Evolutionary conservation across 2,113 vertebrate genomes (phyloP), one percentile per base, ranked within the genome.

Genomic region (Riparia riparia): DNA sequence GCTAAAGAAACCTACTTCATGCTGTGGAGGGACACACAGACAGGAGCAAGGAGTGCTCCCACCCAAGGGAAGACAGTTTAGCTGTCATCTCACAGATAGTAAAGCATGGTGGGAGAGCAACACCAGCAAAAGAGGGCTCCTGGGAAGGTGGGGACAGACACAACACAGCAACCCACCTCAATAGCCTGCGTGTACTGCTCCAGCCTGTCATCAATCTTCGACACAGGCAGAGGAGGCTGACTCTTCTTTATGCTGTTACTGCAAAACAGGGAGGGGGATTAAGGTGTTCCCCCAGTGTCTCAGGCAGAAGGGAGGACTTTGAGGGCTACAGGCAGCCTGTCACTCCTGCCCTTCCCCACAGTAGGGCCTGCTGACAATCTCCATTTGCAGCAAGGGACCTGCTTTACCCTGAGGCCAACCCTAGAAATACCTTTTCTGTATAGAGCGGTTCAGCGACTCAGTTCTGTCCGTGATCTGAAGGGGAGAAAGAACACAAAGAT

Each of bases 101-200:
- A 29, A 65, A 25, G 31, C 5, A 2, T 0, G 1, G 37, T 32
- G 29, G 29, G 24, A 86, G 22, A 80, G 8, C 64, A 71, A 8
- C 1, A 1, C 4, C n/a, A 11, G 47, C 39, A 50, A 37, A 37
- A 78, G 31, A 58, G 22, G 49, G 7, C 31, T 70, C 28, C 28
- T 18, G 18, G 14, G 14, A 57, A 21, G 6, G 12, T 10, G 7
- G 9, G 20, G 41, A 17, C 25, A 80, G 22, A 70, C 3, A 47
- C 20, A 73, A 17, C 13, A 53, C 7, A 86, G 41, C 28, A 60
- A 29, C 92, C 21, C 84, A 99, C 99, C 99, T 99, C 99, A 13
- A 99, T 96, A 51, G 99, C 99, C 79, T 99, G 98, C 1, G 98
- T 98, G 86, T 99, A 99, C 96, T 99, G 99, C 89, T 99, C 99